phyloP scores from a whole-genome alignment of 2,113 vertebrate genomes.

The Hemibagrus wyckioides region DNA sequence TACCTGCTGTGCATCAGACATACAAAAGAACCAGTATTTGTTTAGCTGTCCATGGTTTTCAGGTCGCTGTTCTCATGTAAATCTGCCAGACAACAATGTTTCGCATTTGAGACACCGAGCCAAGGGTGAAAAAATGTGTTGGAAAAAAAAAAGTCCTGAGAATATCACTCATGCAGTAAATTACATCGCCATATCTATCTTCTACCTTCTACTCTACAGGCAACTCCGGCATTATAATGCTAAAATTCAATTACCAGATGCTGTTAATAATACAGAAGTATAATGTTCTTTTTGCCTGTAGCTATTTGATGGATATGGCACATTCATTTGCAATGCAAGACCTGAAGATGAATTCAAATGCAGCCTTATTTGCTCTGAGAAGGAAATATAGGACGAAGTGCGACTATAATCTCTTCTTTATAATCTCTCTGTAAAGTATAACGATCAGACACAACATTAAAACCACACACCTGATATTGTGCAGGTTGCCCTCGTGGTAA shows the following conservation, averaged over 20 bases:
- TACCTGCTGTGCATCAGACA: neutral
- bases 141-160: neutral
- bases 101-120: neutral
- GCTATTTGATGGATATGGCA: neutral
- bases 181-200: constrained; percentile 28
- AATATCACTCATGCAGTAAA: constrained; percentile 45
- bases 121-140: neutral
- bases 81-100: neutral
- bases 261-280: constrained; percentile 17
- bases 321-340: neutral
- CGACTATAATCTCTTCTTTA: too few species aligned
- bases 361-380: neutral
- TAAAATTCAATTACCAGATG: constrained; percentile 15
- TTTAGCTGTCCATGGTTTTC: neutral
- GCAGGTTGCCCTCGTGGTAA: too few species aligned
- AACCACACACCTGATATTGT: too few species aligned
- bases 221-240: constrained; percentile 1
- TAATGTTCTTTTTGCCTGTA: neutral
- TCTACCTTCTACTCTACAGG: constrained; percentile 28
- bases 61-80: neutral
- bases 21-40: neutral
- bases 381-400: too few species aligned
- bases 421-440: neutral
- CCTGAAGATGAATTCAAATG: neutral
- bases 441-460: too few species aligned